Base-by-base conservation (phyloP, 2,888 invertebrate genomes). In the Aspidiotus rigidus region DNA sequence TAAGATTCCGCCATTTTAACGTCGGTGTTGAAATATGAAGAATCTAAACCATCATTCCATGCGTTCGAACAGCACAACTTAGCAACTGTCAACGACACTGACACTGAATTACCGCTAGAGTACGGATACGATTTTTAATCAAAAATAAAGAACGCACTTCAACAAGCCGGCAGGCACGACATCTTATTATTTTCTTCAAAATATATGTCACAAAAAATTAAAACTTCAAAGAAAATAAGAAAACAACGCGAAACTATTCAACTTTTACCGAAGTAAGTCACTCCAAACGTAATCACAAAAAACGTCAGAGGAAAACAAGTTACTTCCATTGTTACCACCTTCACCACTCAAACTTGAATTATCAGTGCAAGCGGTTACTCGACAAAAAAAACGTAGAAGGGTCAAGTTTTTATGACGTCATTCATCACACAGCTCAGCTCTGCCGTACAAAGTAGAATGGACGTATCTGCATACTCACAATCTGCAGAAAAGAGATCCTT, bases 231-330 rank as follows among this genome's bases (percentile, higher is more conserved):
- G 11, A 42, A 42, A 62, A 62, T 62, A 13, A 62, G 40, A 2
- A 16, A 62, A 44, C 49, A 62, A 17, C 49, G 49, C 16, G 44
- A 53, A 63, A 63, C 63, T 42, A n/a, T 54, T 53, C 63, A 63
- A 63, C 44, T 53, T 13, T 13, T n/a, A n/a, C 44, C 63, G 53
- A 63, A 63, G 39, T 53, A 63, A 63, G 49, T 49, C 53, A 28
- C 53, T 13, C 39, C 28, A 11, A 17, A 53, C 53, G 13, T n/a
- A n/a, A 49, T 49, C 63, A 39, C 44, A 15, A 63, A n/a, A 63
- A 53, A 63, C 63, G 54, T 63, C 63, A 63, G 53, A 63, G 63
- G 53, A 63, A 44, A 63, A 44, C 63, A 63, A 63, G 63, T 63
- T 63, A 53, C 13, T n/a, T 15, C 11, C 17, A 17, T n/a, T 39